phyloP scores from a whole-genome alignment of 92 coral and sea anemone species.

The Blastomussa wellsi region DNA sequence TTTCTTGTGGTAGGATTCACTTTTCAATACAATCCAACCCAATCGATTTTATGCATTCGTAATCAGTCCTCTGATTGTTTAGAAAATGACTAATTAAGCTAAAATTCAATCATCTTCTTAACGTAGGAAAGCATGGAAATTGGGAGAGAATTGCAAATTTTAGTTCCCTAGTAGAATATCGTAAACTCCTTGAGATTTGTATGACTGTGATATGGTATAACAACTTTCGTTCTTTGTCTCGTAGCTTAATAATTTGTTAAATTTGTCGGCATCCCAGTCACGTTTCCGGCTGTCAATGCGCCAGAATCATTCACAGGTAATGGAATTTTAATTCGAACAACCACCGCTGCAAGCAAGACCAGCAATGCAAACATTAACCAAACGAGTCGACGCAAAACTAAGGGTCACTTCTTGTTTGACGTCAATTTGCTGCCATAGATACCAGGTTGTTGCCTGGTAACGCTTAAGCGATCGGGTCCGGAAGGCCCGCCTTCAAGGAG shows the following conservation, averaged over 20 bases:
- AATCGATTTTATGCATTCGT: no score
- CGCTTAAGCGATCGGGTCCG: not conserved
- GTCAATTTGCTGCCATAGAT: constrained; percentile 15
- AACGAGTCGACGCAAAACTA: constrained; percentile 12
- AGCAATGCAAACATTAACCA: constrained; percentile 12
- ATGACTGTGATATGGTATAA: no score
- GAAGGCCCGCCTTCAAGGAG: not conserved
- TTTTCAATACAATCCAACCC: no score
- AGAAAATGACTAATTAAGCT: no score
- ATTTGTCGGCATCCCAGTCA: not conserved
- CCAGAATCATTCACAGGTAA: not conserved
- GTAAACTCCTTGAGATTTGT: no score
- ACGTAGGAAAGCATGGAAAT: no score
- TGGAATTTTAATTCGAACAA: constrained; percentile 11
- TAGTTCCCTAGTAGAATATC: no score
- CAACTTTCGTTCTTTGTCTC: no score
- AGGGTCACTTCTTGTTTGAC: not conserved
- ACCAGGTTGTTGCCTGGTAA: not conserved
- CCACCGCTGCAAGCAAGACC: constrained; percentile 15
- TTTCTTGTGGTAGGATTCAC: no score
- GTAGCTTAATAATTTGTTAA: not conserved
- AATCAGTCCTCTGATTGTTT: no score
- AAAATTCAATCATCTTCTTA: no score
- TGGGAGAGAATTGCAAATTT: no score
- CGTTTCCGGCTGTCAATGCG: not conserved